phyloP scores from a whole-genome alignment of 2,797 vertebrate genomes.

The Apogon hyalosoma region DNA sequence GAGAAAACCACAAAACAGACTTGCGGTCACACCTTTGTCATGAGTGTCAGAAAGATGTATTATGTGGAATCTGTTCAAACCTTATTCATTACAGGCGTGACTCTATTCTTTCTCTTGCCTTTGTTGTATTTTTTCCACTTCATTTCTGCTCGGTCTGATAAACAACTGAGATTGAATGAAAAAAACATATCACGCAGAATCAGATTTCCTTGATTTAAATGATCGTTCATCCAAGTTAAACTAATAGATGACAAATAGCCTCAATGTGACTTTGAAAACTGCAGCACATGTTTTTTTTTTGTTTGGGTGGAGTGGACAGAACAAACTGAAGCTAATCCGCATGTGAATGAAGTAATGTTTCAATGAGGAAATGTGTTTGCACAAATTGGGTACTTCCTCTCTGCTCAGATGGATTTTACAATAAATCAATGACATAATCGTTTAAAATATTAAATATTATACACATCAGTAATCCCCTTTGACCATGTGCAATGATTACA shows the following conservation, averaged over 20 bases:
- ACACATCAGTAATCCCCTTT: too few species aligned
- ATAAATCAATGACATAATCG: too few species aligned
- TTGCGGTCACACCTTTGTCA: conserved; percentile 12
- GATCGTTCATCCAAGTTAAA: background rate
- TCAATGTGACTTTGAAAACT: background rate
- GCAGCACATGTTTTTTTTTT: conserved; percentile 4
- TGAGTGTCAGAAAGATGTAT: background rate
- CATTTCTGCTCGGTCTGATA: too few species aligned
- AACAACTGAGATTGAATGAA: too few species aligned
- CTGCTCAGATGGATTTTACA: background rate
- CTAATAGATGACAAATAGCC: background rate
- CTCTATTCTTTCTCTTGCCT: too few species aligned
- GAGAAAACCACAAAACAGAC: conserved; percentile 12
- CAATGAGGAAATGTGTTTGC: conserved; percentile 10
- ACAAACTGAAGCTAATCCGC: background rate
- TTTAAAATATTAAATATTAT: too few species aligned
- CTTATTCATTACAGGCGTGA: background rate
- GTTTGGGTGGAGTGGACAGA: conserved; percentile 8
- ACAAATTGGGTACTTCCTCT: background rate
- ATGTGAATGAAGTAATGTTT: conserved; percentile 6
- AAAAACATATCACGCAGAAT: too few species aligned
- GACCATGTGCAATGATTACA: too few species aligned
- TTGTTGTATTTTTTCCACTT: too few species aligned
- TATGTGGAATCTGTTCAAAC: background rate
- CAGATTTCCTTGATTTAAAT: too few species aligned